Evolutionary conservation across 2,888 invertebrate species (phyloP).

Genomic region (Philereme transversata): DNA sequence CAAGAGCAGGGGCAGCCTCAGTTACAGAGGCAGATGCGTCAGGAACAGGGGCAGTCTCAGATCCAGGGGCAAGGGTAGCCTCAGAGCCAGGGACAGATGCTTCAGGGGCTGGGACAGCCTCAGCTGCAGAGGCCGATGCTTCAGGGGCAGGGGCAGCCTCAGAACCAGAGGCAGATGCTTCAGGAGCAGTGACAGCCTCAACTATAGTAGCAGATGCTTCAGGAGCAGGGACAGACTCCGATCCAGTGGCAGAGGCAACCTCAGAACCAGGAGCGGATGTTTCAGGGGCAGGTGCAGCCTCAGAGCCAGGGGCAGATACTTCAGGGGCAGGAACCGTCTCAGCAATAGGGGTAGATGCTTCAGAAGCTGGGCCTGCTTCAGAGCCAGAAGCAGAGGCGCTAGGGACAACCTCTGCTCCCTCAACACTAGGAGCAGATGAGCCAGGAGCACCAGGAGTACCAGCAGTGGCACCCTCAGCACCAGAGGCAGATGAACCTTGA

Average conservation of each 20-base stretch:
- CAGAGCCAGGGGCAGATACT: constrained; percentile 5
- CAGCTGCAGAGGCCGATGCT: constrained; percentile 14
- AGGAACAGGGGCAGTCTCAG: too few species aligned
- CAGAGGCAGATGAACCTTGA: constrained; percentile 3
- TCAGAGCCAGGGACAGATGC: constrained; percentile 5
- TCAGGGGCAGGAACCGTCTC: background rate
- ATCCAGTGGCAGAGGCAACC: constrained; percentile 10
- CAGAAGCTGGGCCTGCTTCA: constrained; percentile 7
- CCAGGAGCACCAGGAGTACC: too few species aligned
- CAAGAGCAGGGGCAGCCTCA: constrained; percentile 8
- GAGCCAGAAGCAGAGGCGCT: constrained; percentile 7
- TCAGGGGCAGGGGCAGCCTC: constrained; percentile 12
- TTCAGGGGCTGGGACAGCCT: constrained; percentile 3
- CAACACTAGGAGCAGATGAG: background rate
- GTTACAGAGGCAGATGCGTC: constrained; percentile 6
- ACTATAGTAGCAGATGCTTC: background rate
- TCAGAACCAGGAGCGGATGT: constrained; percentile 14
- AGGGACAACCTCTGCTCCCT: background rate
- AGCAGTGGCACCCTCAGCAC: background rate
- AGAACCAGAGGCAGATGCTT: constrained; percentile 9
- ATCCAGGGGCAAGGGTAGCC: constrained; percentile 4
- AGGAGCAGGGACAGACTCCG: constrained; percentile 2
- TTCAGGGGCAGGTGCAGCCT: constrained; percentile 6
- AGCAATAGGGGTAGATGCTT: background rate
- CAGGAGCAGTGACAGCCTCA: constrained; percentile 2